phyloP scores from a whole-genome alignment of 1,140 invertebrate species.

The Euschistus heros region DNA sequence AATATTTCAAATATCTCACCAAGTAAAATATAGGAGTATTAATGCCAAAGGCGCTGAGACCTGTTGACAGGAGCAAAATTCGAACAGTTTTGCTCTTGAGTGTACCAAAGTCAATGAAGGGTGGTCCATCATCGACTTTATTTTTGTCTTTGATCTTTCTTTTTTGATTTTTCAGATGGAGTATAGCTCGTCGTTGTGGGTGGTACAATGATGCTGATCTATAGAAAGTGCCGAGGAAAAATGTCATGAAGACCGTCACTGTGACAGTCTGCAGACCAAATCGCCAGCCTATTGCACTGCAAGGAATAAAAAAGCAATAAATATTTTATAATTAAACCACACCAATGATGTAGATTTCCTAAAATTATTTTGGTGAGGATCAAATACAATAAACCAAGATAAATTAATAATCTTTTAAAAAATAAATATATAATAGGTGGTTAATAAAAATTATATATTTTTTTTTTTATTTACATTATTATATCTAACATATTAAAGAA shows the following conservation, averaged over 20 bases:
- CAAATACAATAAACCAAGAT: too few species aligned
- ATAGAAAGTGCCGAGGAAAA: conserved; percentile 79
- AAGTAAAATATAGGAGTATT: conserved; percentile 80
- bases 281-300: conserved; percentile 77
- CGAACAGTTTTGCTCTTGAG: conserved; percentile 72
- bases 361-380: not conserved
- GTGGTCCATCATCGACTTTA: conserved; percentile 60
- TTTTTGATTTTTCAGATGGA: conserved; percentile 84
- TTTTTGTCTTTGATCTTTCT: conserved; percentile 68
- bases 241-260: conserved; percentile 69
- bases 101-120: conserved; percentile 77
- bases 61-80: conserved; percentile 68
- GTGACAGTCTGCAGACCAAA: conserved; percentile 76
- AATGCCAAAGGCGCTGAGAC: conserved; percentile 64
- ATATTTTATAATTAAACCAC: not conserved
- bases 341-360: not conserved
- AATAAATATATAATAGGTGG: too few species aligned
- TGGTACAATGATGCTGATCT: conserved; percentile 82
- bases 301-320: conserved; percentile 29
- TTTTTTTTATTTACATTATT: too few species aligned
- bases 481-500: too few species aligned
- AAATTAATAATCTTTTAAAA: too few species aligned
- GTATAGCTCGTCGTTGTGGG: conserved; percentile 74
- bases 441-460: too few species aligned
- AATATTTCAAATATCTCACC: conserved; percentile 38